Evolutionary conservation across 2,113 vertebrate species (phyloP), one percentile per base, ranked within the genome.

Genomic region (Struthidea cinerea): DNA sequence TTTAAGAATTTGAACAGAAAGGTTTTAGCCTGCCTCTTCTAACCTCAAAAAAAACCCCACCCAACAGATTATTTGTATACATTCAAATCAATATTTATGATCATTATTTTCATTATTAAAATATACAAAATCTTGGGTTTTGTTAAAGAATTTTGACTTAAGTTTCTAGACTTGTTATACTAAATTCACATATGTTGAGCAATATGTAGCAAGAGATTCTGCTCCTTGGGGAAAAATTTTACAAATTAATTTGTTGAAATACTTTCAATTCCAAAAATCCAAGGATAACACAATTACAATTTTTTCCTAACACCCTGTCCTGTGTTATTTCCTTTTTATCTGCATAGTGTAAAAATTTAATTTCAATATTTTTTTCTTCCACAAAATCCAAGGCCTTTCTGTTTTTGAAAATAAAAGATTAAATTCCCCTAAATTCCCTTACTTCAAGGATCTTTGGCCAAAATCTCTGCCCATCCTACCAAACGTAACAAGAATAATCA

Each of bases 181-280:
- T 73, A 55, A 37, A 64, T 56, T 70, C 50, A 39, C 1, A 10
- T 28, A 18, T 0, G 0, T 11, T 59, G 10, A 59, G 4, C 35
- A 78, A 78, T 26, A 41, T 1, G 7, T 17, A 53, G 32, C 7
- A 84, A 42, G 24, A 13, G 8, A 75, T 42, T 78, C 30, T 46
- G 10, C 33, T 75, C 28, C 33, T 73, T 42, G 11, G 23, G 15
- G 17, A 87, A 80, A 64, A 17, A 7, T 50, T 90, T 84, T 55
- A 89, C 22, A 22, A 49, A 69, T 65, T 27, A 41, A 75, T 19
- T 63, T 59, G 11, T 21, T 85, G 10, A 82, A 89, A 78, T 77
- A 46, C 1, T 63, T 70, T 19, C 12, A 70, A 26, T 33, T 81
- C 15, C 5, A 89, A 93, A 87, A 87, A 52, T 59, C 19, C 15